Conservation (phyloP, 1,140 invertebrate species). For the Plectrocnemia conspersa region DNA sequence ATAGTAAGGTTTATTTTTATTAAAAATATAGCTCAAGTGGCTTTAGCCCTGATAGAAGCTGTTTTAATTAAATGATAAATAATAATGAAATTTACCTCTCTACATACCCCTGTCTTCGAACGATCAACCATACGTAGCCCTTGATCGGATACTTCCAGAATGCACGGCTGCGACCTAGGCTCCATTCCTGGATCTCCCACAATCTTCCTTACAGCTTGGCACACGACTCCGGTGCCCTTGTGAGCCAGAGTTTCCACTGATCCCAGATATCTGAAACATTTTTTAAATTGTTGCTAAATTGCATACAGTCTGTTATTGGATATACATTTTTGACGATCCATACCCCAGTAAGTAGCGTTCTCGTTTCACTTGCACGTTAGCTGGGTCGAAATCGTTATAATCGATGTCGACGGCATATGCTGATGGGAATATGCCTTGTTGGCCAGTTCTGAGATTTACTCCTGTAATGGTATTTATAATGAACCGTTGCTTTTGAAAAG, state of each 20-base stretch:
- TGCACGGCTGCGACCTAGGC: conserved; percentile 71
- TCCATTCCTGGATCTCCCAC: conserved; percentile 62
- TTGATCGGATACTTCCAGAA: conserved; percentile 92
- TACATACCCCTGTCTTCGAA: conserved; percentile 66
- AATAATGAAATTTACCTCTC: neutral
- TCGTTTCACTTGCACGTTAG: conserved; percentile 75
- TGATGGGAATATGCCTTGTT: conserved; percentile 93
- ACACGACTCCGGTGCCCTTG: conserved; percentile 86
- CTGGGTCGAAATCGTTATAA: conserved; percentile 89
- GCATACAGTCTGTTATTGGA: too few relatives aligned
- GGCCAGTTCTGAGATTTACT: conserved; percentile 86
- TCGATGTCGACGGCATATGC: conserved; percentile 95
- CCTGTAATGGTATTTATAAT: conserved; percentile 57
- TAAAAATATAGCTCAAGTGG: neutral
- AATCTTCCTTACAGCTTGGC: conserved; percentile 80
- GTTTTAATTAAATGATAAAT: neutral
- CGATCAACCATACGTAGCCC: conserved; percentile 91
- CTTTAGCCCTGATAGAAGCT: neutral
- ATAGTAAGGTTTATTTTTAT: neutral
- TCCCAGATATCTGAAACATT: conserved; percentile 68
- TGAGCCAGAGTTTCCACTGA: conserved; percentile 92
- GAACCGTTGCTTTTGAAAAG: neutral
- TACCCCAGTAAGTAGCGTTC: conserved; percentile 83
- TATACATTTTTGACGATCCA: too few relatives aligned
- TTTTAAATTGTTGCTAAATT: neutral